These are phyloP conservation scores for Basileuterus tristriatus DNA, from an alignment of 2,797 vertebrate species.

Conservation along the genomic window DNA sequence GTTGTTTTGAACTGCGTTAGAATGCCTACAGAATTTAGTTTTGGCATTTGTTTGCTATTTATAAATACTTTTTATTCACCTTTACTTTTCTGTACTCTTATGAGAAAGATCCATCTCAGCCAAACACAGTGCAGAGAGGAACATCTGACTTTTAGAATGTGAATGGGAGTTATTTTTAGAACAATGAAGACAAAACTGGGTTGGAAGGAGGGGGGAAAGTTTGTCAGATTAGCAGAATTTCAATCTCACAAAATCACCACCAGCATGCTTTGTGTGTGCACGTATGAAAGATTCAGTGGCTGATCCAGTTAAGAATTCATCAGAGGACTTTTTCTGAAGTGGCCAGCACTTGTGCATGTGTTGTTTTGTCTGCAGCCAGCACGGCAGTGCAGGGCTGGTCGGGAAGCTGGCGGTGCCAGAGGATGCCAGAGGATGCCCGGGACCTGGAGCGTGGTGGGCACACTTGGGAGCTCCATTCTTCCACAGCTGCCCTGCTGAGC, in stretches of 20 bases:
- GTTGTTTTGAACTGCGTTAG: constrained; percentile 16
- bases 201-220: background rate
- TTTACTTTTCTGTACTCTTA: background rate
- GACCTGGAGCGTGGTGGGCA: background rate
- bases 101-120: background rate
- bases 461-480: background rate
- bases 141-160: background rate
- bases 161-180: constrained; percentile 29
- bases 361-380: background rate
- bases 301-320: background rate
- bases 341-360: background rate
- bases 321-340: background rate
- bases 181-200: background rate
- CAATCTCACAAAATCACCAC: background rate
- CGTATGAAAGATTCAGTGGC: background rate
- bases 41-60: background rate
- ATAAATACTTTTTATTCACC: constrained; percentile 6
- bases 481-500: background rate
- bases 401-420: background rate
- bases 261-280: background rate
- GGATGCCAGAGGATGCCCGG: background rate
- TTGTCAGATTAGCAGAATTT: background rate
- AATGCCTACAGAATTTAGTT: background rate
- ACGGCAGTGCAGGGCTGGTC: background rate
- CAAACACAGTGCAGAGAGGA: background rate